phyloP scores from a whole-genome alignment of 2,113 vertebrate species.

The Thryonomys swinderianus region DNA sequence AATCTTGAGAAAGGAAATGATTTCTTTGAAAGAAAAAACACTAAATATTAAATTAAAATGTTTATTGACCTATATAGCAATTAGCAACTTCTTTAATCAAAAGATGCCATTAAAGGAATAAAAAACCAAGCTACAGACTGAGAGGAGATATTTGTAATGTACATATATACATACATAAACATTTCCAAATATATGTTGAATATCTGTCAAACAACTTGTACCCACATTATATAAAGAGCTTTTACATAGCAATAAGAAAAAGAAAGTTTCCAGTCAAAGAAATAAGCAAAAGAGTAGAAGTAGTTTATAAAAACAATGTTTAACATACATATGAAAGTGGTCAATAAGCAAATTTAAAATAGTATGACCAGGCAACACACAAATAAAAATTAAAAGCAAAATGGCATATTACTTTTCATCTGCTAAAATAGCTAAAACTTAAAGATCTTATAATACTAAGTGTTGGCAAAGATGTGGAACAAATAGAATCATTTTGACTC shows the following conservation, averaged over 20 bases:
- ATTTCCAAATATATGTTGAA: neutral
- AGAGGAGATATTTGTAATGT: neutral
- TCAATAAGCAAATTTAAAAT: neutral
- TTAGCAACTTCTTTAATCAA: neutral
- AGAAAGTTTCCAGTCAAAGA: constrained; percentile 1
- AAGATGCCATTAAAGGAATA: neutral
- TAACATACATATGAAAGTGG: neutral
- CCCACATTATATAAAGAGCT: constrained; percentile 2
- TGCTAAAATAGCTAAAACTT: neutral
- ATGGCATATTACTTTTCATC: neutral
- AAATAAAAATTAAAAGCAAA: constrained; percentile 42
- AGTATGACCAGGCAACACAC: neutral
- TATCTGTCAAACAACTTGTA: neutral
- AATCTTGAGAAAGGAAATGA: neutral
- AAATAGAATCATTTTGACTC: neutral
- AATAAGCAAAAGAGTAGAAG: constrained; percentile 26
- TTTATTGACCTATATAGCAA: neutral
- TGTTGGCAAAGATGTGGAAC: constrained; percentile 20
- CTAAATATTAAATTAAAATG: neutral
- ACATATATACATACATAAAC: neutral
- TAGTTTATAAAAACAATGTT: neutral
- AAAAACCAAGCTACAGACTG: neutral
- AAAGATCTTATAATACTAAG: constrained; percentile 6
- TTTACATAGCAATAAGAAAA: constrained; percentile 29
- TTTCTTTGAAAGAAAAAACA: neutral